phyloP scores from a whole-genome alignment of 2,888 invertebrate genomes.

The Pristionchus maxplancki region DNA sequence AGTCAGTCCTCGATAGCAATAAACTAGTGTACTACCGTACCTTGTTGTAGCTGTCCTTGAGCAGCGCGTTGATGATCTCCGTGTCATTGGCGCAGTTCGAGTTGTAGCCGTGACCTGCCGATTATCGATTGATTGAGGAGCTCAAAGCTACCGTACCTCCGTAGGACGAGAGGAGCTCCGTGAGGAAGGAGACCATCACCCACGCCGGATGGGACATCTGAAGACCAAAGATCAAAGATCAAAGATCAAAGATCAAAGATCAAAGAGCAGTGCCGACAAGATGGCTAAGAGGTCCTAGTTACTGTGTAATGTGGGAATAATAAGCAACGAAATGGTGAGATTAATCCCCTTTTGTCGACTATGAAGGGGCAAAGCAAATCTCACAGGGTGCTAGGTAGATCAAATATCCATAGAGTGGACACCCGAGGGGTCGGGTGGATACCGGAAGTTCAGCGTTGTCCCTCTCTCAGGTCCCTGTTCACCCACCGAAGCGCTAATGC shows the following conservation, averaged over 20 bases:
- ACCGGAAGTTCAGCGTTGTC: neutral
- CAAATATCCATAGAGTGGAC: too few relatives aligned
- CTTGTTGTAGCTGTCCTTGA: conserved; percentile 75
- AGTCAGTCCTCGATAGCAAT: neutral
- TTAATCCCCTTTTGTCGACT: too few relatives aligned
- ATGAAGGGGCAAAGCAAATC: too few relatives aligned
- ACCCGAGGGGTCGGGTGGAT: neutral
- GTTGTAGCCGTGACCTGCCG: conserved; percentile 45
- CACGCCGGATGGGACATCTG: conserved; percentile 77
- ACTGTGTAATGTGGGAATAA: too few relatives aligned
- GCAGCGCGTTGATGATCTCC: conserved; percentile 73
- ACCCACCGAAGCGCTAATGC: neutral
- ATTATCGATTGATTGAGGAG: neutral
- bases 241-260: too few relatives aligned
- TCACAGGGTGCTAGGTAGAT: too few relatives aligned
- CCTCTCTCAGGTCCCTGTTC: neutral
- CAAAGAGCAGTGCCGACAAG: too few relatives aligned
- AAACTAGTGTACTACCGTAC: conserved; percentile 51
- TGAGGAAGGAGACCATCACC: conserved; percentile 77
- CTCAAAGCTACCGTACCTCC: conserved; percentile 54
- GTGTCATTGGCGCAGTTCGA: conserved; percentile 76
- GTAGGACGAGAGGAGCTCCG: conserved; percentile 74
- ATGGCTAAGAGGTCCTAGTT: too few relatives aligned
- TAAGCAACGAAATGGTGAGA: too few relatives aligned
- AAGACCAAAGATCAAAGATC: conserved; percentile 40